Evolutionary conservation across 2,797 vertebrate genomes (phyloP).

Genomic region (Pygocentrus nattereri): DNA sequence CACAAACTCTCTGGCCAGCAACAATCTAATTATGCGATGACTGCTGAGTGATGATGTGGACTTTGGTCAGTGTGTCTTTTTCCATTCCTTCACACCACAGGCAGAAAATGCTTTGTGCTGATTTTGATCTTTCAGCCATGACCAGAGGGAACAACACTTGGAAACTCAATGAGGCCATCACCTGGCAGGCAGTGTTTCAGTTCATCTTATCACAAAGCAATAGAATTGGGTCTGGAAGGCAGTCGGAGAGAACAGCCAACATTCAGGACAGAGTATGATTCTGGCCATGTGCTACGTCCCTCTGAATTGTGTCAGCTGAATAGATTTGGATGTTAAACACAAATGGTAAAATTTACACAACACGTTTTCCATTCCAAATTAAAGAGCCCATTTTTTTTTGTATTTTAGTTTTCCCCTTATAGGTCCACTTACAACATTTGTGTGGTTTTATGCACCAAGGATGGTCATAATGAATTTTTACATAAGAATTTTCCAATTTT

Average conservation of each 20-base stretch:
- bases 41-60: constrained; percentile 30
- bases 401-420: no score
- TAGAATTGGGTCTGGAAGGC: constrained; percentile 26
- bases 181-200: constrained; percentile 37
- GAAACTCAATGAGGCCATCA: constrained; percentile 33
- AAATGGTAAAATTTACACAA: no score
- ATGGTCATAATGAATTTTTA: no score
- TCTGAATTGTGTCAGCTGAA: neutral
- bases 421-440: no score
- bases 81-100: constrained; percentile 40
- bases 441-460: no score
- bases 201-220: constrained; percentile 37
- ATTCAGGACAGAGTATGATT: neutral
- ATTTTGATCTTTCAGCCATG: constrained; percentile 47
- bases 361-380: no score
- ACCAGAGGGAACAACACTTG: constrained; percentile 33
- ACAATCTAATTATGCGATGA: constrained; percentile 53
- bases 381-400: no score
- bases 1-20: constrained; percentile 34
- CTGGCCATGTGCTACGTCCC: no score
- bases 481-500: no score
- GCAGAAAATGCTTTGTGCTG: constrained; percentile 29
- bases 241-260: constrained; percentile 28
- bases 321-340: neutral
- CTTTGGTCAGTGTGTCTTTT: constrained; percentile 43